Evolutionary conservation across 37 sponge, comb jelly and placozoan species (phyloP).

Genomic region (Chondrilla cf. caribensis): DNA sequence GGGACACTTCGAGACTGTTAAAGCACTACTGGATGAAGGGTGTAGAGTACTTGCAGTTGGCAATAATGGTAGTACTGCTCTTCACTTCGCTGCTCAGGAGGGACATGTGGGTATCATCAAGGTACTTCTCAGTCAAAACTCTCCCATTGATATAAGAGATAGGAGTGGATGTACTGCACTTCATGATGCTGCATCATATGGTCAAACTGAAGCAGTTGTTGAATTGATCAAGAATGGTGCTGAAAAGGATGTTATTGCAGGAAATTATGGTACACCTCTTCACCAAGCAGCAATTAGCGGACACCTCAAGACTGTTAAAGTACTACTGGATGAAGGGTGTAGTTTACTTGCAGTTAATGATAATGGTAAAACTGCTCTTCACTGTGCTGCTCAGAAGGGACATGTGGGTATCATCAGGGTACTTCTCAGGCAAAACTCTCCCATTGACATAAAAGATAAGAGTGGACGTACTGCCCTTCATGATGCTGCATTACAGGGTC

Average conservation of each 20-base stretch:
- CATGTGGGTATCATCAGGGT: not conserved
- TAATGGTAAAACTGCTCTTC: slow-evolving; percentile 5
- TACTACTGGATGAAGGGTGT: not conserved
- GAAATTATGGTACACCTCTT: slow-evolving; percentile 20
- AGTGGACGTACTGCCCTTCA: slow-evolving; percentile 9
- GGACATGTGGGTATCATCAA: not conserved
- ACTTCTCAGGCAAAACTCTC: not conserved
- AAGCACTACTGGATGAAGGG: not conserved
- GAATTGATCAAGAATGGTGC: slow-evolving; percentile 10
- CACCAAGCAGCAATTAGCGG: slow-evolving; percentile 8
- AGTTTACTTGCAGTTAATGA: too few relatives aligned
- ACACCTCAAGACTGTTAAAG: not conserved
- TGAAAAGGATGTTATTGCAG: not conserved
- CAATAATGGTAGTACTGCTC: too few relatives aligned
- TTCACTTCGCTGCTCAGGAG: too few relatives aligned
- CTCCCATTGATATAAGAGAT: not conserved
- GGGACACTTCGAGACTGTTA: not conserved
- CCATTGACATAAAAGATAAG: not conserved
- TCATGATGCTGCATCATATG: not conserved
- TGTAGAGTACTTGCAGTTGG: not conserved
- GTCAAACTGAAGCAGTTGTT: not conserved
- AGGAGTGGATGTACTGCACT: not conserved
- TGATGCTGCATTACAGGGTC: not conserved
- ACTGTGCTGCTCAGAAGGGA: slow-evolving; percentile 8
- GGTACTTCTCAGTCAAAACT: not conserved